These are phyloP conservation scores for Odontamblyopus lacepedii DNA, from an alignment of 2,797 vertebrate genomes.

Conservation along the genomic window DNA sequence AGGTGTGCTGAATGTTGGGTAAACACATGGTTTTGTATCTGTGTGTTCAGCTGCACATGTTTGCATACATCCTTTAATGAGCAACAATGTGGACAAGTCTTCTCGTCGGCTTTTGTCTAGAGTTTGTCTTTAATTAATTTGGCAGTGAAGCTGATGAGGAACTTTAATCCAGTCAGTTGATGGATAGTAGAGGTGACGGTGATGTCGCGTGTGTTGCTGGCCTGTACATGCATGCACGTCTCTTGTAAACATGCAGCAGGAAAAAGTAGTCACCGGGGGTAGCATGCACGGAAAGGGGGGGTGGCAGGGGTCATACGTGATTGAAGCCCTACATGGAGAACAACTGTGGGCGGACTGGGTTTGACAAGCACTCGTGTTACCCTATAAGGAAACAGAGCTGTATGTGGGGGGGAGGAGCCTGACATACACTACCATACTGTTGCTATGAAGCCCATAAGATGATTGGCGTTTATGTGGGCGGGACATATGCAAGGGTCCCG, in stretches of 20 bases:
- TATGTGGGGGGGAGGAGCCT: constrained; percentile 51
- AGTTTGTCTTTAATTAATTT: constrained; percentile 62
- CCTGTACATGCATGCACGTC: constrained; percentile 14
- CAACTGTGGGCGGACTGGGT: constrained; percentile 47
- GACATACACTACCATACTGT: constrained; percentile 48
- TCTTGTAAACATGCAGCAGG: constrained; percentile 32
- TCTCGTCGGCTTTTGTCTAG: constrained; percentile 40
- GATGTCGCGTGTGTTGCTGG: constrained; percentile 15
- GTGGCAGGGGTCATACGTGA: constrained; percentile 14
- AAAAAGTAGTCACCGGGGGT: constrained; percentile 32
- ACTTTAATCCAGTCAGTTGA: constrained; percentile 29
- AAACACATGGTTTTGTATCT: constrained; percentile 47
- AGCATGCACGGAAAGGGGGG: constrained; percentile 23
- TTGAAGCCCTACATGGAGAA: constrained; percentile 50
- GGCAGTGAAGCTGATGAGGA: constrained; percentile 24
- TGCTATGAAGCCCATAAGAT: constrained; percentile 60
- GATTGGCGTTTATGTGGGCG: constrained; percentile 68
- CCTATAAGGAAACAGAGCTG: constrained; percentile 70
- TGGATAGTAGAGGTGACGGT: constrained; percentile 39
- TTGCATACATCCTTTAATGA: constrained; percentile 44
- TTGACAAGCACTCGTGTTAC: constrained; percentile 68
- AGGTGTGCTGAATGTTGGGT: constrained; percentile 35
- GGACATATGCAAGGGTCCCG: constrained; percentile 71
- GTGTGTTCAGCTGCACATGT: constrained; percentile 71
- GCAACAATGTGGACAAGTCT: constrained; percentile 35